Conservation (phyloP, 2,888 invertebrate species). For the Cetonia aurata region DNA sequence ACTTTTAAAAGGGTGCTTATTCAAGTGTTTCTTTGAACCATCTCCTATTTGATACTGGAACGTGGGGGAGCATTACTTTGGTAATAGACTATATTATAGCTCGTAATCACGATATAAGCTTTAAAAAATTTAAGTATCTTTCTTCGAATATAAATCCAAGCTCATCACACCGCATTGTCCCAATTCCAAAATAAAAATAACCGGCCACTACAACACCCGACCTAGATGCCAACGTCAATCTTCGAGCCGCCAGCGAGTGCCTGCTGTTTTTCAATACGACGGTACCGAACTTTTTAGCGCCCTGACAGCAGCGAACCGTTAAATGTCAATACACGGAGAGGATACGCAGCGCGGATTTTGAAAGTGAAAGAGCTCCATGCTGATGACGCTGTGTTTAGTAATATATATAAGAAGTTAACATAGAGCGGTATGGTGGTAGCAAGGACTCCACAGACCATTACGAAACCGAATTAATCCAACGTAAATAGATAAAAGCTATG, state of each 20-base stretch:
- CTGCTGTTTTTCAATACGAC: conserved; percentile 7
- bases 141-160: conserved; percentile 3
- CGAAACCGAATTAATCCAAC: conserved; percentile 1
- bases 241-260: not conserved
- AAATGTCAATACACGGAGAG: conserved; percentile 22
- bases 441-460: conserved; percentile 18
- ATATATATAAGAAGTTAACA: not conserved
- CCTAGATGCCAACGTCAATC: conserved; percentile 34
- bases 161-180: conserved; percentile 16
- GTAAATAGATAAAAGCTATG: not conserved
- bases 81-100: too few species aligned
- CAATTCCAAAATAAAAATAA: conserved; percentile 39
- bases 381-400: conserved; percentile 12
- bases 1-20: too few species aligned
- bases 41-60: too few species aligned
- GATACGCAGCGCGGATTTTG: conserved; percentile 8
- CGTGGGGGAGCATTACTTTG: too few species aligned
- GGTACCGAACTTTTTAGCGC: conserved; percentile 1
- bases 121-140: not conserved
- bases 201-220: conserved; percentile 18
- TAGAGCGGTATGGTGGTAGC: not conserved
- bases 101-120: not conserved
- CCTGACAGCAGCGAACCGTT: conserved; percentile 13
- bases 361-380: conserved; percentile 16
- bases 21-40: too few species aligned